Evolutionary conservation across 2,113 vertebrate genomes (phyloP).

Genomic region (Coreoperca whiteheadi): DNA sequence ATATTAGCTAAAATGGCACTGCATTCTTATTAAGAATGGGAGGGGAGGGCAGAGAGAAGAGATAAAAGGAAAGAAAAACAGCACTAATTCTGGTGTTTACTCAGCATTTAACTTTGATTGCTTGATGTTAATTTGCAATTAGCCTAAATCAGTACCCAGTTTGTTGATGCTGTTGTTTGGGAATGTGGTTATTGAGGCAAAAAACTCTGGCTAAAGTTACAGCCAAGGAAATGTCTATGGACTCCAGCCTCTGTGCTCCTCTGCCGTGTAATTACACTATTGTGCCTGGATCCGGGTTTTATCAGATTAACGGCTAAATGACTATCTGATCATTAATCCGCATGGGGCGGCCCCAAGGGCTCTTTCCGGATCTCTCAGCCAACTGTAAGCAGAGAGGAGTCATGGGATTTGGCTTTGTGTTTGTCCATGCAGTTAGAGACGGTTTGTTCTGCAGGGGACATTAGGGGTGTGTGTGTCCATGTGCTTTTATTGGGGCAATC

Average conservation of each 20-base stretch:
- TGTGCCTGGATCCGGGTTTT: slow-evolving; percentile 66
- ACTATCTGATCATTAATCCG: slow-evolving; percentile 77
- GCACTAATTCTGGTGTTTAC: slow-evolving; percentile 35
- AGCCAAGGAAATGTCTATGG: slow-evolving; percentile 44
- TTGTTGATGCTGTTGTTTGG: slow-evolving; percentile 34
- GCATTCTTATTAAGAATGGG: slow-evolving; percentile 27
- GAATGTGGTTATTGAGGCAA: slow-evolving; percentile 32
- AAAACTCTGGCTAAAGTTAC: slow-evolving; percentile 31
- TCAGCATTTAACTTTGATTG: slow-evolving; percentile 52
- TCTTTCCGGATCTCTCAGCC: slow-evolving; percentile 61
- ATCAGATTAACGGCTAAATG: slow-evolving; percentile 80
- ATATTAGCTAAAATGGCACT: slow-evolving; percentile 28
- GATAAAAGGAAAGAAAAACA: slow-evolving; percentile 20
- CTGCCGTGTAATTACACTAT: slow-evolving; percentile 66
- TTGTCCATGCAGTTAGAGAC: slow-evolving; percentile 53
- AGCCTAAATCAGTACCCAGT: slow-evolving; percentile 27
- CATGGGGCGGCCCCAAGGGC: slow-evolving; percentile 61
- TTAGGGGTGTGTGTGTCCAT: slow-evolving; percentile 21
- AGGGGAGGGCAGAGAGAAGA: slow-evolving; percentile 12
- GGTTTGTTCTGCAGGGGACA: slow-evolving; percentile 37
- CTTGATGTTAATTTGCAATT: slow-evolving; percentile 41
- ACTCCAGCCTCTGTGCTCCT: slow-evolving; percentile 40
- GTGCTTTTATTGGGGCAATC: slow-evolving; percentile 49
- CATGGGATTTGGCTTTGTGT: slow-evolving; percentile 65
- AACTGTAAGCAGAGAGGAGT: slow-evolving; percentile 58